Evolutionary conservation across 2,888 invertebrate species (phyloP), one percentile per base, ranked within the genome.

Genomic region (Barypeithes pellucidus): DNA sequence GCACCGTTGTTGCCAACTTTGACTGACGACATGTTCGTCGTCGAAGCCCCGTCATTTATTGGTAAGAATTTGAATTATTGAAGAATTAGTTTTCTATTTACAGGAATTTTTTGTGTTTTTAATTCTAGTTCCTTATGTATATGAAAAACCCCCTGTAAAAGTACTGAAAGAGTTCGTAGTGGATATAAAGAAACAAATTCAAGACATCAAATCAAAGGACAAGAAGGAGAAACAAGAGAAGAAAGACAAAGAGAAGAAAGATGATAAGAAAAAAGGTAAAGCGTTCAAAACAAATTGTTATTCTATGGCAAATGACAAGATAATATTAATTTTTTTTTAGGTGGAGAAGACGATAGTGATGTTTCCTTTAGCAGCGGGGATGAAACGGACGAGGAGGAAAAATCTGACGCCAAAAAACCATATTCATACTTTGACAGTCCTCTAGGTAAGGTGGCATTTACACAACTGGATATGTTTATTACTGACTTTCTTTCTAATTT

Each of bases 21-120:
- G 22, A 95, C 95, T 18, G 96, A 96, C 84, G 95, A 96, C 80
- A 96, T 96, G 93, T 96, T 93, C 84, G 95, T 96, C 11, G 93
- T 96, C 9, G 96, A 96, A 86, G 96, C 96, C 29, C 96, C 96
- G 5, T 96, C 95, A 20, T 96, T 96, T 83, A 95, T 96, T 83
- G 73, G 72, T 75, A 61, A 75, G 61, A 24, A 57, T 45, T 29
- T 57, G 3, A n/a, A 11, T 11, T 7, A 36, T 36, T 11, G 9
- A 36, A 8, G 3, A 11, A 12, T 5, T 36, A 7, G 36, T 36
- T 36, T 12, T 12, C 2, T 36, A 7, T 36, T 8, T 9, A 36
- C 2, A 57, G 2, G 2, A 57, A n/a, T 2, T 57, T 57, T 33
- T 33, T 14, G 12, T 43, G 4, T 43, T 2, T 11, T 43, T 16